Evolutionary conservation across 2,797 vertebrate genomes (phyloP).

Genomic region (Alca torda): DNA sequence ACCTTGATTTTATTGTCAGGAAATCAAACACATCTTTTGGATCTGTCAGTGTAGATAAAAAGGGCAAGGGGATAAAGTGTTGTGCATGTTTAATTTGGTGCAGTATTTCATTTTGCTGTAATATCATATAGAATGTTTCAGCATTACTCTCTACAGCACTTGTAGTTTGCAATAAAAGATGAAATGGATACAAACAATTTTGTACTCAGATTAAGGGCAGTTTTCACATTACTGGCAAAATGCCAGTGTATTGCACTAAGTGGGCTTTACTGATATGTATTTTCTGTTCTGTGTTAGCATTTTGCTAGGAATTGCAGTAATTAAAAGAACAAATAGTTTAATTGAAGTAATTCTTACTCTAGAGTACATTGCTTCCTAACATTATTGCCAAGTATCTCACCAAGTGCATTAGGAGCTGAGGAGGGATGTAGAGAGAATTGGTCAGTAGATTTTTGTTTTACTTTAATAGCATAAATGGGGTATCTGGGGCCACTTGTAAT

Average conservation of each 20-base stretch:
- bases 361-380: background rate
- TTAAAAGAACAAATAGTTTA: constrained; percentile 33
- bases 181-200: background rate
- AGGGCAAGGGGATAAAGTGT: background rate
- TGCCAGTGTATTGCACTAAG: background rate
- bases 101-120: background rate
- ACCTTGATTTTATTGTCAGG: background rate
- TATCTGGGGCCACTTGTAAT: background rate
- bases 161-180: background rate
- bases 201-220: background rate
- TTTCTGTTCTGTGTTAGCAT: background rate
- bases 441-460: background rate
- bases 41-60: background rate
- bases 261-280: background rate
- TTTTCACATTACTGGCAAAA: background rate
- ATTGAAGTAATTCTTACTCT: background rate
- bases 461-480: background rate
- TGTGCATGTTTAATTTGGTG: background rate
- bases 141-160: background rate
- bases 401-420: background rate
- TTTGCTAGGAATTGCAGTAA: background rate
- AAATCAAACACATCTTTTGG: background rate
- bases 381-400: background rate
- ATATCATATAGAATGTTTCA: background rate
- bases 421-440: background rate